phyloP scores from a whole-genome alignment of 2,888 invertebrate species.

The Incurvaria masculella region DNA sequence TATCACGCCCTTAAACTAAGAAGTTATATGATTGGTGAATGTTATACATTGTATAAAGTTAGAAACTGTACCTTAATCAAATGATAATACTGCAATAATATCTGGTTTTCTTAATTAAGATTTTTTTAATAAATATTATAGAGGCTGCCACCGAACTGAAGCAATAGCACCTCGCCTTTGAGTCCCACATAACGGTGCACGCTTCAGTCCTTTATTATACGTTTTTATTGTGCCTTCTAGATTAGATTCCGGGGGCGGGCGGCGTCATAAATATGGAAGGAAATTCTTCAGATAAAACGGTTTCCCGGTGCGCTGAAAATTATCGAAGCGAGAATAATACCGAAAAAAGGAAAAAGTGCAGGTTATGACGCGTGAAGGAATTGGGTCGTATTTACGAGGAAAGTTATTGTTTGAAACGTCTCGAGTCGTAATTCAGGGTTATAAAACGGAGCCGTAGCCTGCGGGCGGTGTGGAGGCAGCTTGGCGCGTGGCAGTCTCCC shows the following conservation, averaged over 20 bases:
- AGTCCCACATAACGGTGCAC: not conserved
- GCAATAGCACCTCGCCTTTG: no score
- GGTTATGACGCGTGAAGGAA: constrained; percentile 54
- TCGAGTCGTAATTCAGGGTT: constrained; percentile 53
- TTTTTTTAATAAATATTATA: no score
- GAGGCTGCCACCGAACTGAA: no score
- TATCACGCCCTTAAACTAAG: no score
- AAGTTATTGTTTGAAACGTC: constrained; percentile 59
- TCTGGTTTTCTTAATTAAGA: no score
- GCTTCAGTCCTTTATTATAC: constrained; percentile 36
- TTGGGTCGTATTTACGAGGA: constrained; percentile 51
- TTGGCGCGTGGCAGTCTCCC: constrained; percentile 1
- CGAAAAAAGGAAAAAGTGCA: constrained; percentile 25
- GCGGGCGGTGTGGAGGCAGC: not conserved
- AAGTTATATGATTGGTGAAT: no score
- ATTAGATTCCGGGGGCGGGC: constrained; percentile 26
- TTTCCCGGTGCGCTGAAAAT: constrained; percentile 11
- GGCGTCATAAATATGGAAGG: not conserved
- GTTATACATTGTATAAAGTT: no score
- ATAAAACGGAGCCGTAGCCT: constrained; percentile 40
- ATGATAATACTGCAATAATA: no score
- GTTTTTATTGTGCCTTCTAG: constrained; percentile 49
- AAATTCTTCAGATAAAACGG: not conserved
- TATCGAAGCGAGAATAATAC: constrained; percentile 7
- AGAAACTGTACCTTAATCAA: no score